Base-by-base conservation (phyloP, 2,113 vertebrate genomes). In the Aptenodytes patagonicus region DNA sequence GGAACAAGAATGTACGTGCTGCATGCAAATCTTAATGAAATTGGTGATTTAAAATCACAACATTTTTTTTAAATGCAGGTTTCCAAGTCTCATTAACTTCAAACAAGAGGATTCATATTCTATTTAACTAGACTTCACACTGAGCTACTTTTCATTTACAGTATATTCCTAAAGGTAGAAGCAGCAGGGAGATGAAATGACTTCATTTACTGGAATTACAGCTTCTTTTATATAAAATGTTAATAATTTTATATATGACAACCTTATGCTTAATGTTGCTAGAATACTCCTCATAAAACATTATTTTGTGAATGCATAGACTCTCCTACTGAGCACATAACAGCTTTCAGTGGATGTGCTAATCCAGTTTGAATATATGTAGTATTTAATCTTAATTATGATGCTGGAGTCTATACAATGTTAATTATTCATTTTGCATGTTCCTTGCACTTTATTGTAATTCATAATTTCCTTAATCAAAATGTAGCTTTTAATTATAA, bases 211-310 rank as follows among this genome's bases (percentile, higher is more conserved):
- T 81, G 83, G 95, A 98, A 98, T 98, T 98, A 98, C 95, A 98
- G 85, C 97, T 98, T 97, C 96, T 97, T 98, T 98, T 96, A 96
- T 98, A 97, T 88, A 97, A 98, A 98, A 97, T 25, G 78, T 98
- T 98, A 98, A 98, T 98, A 98, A 98, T 97, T 98, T 98, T 98
- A 97, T 98, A 98, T 98, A 98, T 98, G 98, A 98, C 98, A 98
- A 98, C 97, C 97, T 98, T 98, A 97, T 98, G 98, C 96, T 97
- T 98, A 98, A 98, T 98, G 98, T 98, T 97, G 97, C 97, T 97
- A 71, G 96, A 98, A 97, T 87, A 88, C 93, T 98, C 93, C 95
- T 97, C 98, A 95, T 98, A 97, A 98, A 98, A 98, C 96, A 98
- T 98, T 98, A 97, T 98, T 98, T 98, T 98, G 97, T 94, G 95